These are phyloP conservation scores for Toxotes chatareus DNA, from an alignment of 2,113 vertebrate genomes.

Conservation along the genomic window DNA sequence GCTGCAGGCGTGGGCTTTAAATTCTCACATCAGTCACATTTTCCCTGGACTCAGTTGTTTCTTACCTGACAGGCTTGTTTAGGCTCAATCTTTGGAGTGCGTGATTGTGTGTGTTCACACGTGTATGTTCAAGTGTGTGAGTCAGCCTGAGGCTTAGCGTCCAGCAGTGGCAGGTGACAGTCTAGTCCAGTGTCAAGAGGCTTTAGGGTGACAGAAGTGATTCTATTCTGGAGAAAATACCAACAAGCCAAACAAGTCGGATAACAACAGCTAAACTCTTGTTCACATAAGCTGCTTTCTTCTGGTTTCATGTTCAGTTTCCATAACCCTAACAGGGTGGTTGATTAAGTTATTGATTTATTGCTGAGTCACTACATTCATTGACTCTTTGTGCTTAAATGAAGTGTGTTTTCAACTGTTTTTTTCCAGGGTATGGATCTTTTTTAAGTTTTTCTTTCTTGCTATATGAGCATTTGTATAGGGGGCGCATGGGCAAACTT, in stretches of 20 bases:
- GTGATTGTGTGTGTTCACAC: conserved; percentile 57
- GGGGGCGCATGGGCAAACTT: background rate
- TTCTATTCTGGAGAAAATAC: conserved; percentile 53
- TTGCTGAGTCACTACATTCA: background rate
- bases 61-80: conserved; percentile 69
- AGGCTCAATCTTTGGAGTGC: conserved; percentile 57
- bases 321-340: background rate
- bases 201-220: conserved; percentile 69
- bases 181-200: conserved; percentile 69
- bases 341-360: conserved; percentile 16
- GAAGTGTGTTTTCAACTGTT: background rate
- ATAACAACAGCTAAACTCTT: conserved; percentile 26
- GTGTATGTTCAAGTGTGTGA: conserved; percentile 60
- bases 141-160: conserved; percentile 68
- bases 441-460: background rate
- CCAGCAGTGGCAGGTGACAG: conserved; percentile 75
- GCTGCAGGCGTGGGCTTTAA: conserved; percentile 44
- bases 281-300: conserved; percentile 37
- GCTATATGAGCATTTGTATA: background rate
- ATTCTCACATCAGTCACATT: conserved; percentile 60
- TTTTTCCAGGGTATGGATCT: background rate
- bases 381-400: background rate
- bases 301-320: conserved; percentile 22
- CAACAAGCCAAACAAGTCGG: conserved; percentile 48
- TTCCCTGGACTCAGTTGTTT: conserved; percentile 55